These are phyloP conservation scores for Scolopax rusticola DNA, from an alignment of 2,797 vertebrate genomes.

Conservation along the genomic window DNA sequence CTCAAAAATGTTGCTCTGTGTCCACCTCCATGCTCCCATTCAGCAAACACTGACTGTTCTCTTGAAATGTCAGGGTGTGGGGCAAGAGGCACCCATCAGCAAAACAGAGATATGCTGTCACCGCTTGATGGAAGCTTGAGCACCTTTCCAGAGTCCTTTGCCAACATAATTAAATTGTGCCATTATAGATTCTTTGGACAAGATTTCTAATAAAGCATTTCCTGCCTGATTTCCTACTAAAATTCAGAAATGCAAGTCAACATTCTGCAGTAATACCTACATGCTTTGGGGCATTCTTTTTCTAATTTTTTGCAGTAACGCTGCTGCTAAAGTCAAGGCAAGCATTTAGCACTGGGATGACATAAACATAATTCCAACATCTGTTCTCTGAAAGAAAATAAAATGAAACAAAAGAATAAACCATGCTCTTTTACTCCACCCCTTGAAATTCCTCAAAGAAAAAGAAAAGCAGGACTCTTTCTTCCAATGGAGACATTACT, in stretches of 20 bases:
- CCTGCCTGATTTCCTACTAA: conserved; percentile 1
- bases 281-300: not conserved
- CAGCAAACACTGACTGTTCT: not conserved
- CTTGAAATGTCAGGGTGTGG: not conserved
- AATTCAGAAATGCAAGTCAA: not conserved
- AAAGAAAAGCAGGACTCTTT: not conserved
- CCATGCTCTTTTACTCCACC: not conserved
- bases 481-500: not conserved
- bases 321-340: not conserved
- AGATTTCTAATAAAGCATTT: conserved; percentile 34
- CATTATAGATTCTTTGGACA: not conserved
- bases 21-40: not conserved
- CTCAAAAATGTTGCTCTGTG: not conserved
- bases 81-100: not conserved
- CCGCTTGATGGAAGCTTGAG: fast-evolving
- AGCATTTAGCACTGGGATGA: not conserved
- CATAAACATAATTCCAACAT: not conserved
- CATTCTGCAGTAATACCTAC: not conserved
- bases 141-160: not conserved
- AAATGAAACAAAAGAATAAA: not conserved
- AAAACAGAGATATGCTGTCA: not conserved
- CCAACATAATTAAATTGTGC: not conserved
- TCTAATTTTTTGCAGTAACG: not conserved
- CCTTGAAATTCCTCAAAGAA: not conserved
- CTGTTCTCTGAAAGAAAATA: not conserved